Conservation (phyloP, 1,140 invertebrate species). For the Uloborus diversus region DNA sequence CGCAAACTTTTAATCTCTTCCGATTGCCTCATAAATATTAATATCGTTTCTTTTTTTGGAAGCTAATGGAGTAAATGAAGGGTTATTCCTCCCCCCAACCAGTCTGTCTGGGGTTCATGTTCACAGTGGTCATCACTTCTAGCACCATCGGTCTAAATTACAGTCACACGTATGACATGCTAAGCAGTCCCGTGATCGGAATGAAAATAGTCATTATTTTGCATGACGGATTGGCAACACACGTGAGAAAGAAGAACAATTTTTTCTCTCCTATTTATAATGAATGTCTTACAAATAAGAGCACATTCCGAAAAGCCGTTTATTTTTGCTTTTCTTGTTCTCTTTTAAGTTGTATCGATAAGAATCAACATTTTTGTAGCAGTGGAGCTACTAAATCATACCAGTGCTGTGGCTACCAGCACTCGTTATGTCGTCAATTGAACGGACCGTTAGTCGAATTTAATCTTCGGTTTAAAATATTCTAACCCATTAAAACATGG, state of each 20-base stretch:
- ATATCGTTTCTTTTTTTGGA: slow-evolving; percentile 27
- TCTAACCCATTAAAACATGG: too few relatives aligned
- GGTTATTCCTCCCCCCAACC: not conserved
- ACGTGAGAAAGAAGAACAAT: slow-evolving; percentile 27
- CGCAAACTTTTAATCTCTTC: too few relatives aligned
- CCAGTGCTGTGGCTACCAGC: too few relatives aligned
- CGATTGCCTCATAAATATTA: slow-evolving; percentile 36
- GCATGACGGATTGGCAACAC: slow-evolving; percentile 48
- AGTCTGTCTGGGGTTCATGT: slow-evolving; percentile 22
- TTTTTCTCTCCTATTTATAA: slow-evolving; percentile 38
- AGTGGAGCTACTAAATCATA: too few relatives aligned
- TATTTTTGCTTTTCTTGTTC: slow-evolving; percentile 5
- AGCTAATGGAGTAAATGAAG: slow-evolving; percentile 43
- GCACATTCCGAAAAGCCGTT: slow-evolving; percentile 8
- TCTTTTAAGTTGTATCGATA: not conserved
- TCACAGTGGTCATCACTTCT: slow-evolving; percentile 38
- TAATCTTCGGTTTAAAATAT: too few relatives aligned
- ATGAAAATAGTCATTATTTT: slow-evolving; percentile 50
- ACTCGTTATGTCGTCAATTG: too few relatives aligned
- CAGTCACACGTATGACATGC: slow-evolving; percentile 6
- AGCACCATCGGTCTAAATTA: slow-evolving; percentile 40
- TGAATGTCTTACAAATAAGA: slow-evolving; percentile 43
- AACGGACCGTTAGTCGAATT: too few relatives aligned
- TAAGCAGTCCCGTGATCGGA: slow-evolving; percentile 38
- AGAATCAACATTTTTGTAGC: too few relatives aligned